phyloP scores from a whole-genome alignment of 1,140 invertebrate genomes.

The Prorops nasuta region DNA sequence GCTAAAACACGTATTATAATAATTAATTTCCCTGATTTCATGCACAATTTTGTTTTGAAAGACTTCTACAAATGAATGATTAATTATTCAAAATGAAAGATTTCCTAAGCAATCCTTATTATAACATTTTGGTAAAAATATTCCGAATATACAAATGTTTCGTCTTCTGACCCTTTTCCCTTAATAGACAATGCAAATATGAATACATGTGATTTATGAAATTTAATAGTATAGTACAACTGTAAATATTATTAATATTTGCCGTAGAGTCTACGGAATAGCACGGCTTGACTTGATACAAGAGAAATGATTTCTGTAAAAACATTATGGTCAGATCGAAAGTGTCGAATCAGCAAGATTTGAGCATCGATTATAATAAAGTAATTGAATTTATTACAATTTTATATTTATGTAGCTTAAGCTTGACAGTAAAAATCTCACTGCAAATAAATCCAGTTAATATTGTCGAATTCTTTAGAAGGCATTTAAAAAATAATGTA shows the following conservation, averaged over 20 bases:
- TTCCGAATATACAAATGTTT: conserved; percentile 40
- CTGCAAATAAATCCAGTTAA: not conserved
- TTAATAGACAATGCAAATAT: conserved; percentile 16
- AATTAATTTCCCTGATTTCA: conserved; percentile 1
- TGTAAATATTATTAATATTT: not conserved
- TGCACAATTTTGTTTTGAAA: not conserved
- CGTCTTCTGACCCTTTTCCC: conserved; percentile 32
- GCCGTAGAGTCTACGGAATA: conserved; percentile 30
- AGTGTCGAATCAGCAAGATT: conserved; percentile 12
- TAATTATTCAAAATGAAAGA: conserved; percentile 30
- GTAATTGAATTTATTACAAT: conserved; percentile 12
- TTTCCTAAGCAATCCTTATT: conserved; percentile 36
- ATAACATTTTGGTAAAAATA: conserved; percentile 21
- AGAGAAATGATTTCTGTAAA: conserved; percentile 9
- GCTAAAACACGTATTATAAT: conserved; percentile 17
- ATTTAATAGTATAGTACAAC: not conserved
- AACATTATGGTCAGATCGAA: conserved; percentile 10
- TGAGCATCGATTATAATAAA: conserved; percentile 19
- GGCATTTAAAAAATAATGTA: too few species aligned
- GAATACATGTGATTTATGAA: not conserved
- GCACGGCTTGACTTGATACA: conserved; percentile 29
- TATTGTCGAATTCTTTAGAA: conserved; percentile 2
- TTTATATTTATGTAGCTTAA: conserved; percentile 9
- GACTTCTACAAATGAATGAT: not conserved
- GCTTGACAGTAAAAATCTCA: conserved; percentile 5